These are phyloP conservation scores for Myotis lucifugus DNA, from an alignment of 2,113 vertebrate species.

Conservation along the genomic window DNA sequence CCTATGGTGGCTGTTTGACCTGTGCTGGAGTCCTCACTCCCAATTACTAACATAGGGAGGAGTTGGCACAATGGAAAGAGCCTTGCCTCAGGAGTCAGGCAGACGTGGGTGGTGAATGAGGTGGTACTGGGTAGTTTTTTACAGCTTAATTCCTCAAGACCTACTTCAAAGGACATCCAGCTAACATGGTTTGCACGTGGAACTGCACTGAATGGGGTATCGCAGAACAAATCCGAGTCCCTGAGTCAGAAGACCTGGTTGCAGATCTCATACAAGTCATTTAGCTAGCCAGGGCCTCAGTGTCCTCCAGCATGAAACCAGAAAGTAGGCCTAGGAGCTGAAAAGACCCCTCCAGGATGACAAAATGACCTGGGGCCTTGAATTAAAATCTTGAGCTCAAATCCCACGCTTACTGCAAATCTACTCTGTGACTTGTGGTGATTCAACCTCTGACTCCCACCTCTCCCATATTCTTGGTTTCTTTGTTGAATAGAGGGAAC, in stretches of 20 bases:
- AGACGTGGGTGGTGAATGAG: not conserved
- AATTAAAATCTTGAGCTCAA: conserved; percentile 17
- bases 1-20: not conserved
- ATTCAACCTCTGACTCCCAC: not conserved
- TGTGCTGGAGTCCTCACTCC: not conserved
- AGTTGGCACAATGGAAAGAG: not conserved
- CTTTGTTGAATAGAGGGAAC: not conserved
- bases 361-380: not conserved
- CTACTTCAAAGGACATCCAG: not conserved
- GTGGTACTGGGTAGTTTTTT: not conserved
- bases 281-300: not conserved
- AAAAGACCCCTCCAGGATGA: not conserved
- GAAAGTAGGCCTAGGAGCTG: not conserved
- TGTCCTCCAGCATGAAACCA: not conserved
- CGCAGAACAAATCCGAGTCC: not conserved
- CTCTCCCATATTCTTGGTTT: not conserved
- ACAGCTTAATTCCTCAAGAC: not conserved
- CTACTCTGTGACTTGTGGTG: not conserved
- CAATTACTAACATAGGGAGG: not conserved
- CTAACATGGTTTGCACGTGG: not conserved
- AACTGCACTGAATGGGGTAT: not conserved
- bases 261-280: not conserved
- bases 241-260: not conserved
- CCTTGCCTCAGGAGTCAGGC: not conserved
- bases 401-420: not conserved